A percentile compares a stretch with the other conserved stretches of the same genome.
phyloP scores from a whole-genome alignment of 1,140 invertebrate species.

The silkworm (Bombyx mori) region DNA sequence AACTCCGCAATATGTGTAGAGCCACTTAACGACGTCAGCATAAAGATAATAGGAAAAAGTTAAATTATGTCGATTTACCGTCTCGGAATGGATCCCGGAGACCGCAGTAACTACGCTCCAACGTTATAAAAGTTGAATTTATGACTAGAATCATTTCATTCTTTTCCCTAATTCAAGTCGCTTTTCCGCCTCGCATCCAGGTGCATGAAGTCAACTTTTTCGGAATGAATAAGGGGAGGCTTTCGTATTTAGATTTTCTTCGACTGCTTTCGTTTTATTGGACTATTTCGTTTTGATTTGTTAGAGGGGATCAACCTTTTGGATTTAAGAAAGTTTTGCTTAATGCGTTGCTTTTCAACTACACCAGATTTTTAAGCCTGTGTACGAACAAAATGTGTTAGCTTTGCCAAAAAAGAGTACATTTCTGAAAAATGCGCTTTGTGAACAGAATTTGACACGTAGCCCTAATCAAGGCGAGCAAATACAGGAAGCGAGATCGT shows the following conservation, averaged over 20 bases:
- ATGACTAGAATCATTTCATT: constrained; percentile 61
- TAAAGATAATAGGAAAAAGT: constrained; percentile 70
- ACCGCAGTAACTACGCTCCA: constrained; percentile 22
- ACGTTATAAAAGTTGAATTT: constrained; percentile 67
- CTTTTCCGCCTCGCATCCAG: constrained; percentile 46
- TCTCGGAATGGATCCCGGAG: constrained; percentile 18
- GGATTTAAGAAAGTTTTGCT: too few species aligned
- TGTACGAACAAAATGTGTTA: too few species aligned
- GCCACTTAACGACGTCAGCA: constrained; percentile 52
- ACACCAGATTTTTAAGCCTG: too few species aligned
- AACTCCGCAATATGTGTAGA: constrained; percentile 40
- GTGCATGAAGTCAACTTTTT: constrained; percentile 50
- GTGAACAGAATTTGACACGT: too few species aligned
- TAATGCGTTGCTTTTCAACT: too few species aligned
- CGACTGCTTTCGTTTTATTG: constrained; percentile 38
- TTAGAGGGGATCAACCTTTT: constrained; percentile 2
- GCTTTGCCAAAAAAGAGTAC: too few species aligned
- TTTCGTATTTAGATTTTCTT: constrained; percentile 28
- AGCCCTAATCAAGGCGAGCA: too few species aligned
- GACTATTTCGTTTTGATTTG: constrained; percentile 37
- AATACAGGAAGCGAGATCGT: too few species aligned
- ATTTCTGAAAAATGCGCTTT: too few species aligned
- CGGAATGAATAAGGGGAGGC: constrained; percentile 24
- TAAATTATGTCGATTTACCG: constrained; percentile 64
- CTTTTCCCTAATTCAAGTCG: constrained; percentile 50